Base-by-base conservation (phyloP, 2,797 vertebrate species). In the Momotus momota region DNA sequence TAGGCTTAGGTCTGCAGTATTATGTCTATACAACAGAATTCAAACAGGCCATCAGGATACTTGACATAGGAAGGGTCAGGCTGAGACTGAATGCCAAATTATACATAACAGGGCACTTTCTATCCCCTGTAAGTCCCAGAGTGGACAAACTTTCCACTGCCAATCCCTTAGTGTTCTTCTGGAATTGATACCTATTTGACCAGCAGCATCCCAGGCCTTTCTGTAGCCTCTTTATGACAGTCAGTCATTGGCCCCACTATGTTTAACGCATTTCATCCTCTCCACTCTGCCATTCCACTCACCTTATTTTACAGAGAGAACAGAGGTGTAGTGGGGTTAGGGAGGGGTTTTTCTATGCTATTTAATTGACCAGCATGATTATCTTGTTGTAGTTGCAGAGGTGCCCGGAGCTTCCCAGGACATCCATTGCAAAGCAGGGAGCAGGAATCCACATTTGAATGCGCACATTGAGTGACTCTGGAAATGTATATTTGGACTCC, bases 181-280 rank as follows among this genome's bases (percentile, higher is more conserved):
- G 79, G 52, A 61, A 77, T 40, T 22, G 12, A 26, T 10, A 40
- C 3, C 9, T 26, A 7, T 43, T 71, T 14, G 20, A 26, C 19
- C 23, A 27, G 27, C 27, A 67, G 73, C 41, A 48, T 16, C 48
- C 15, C 38, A 73, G 35, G 15, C 15, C 29, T 67, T 92, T 38
- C 57, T 48, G 0, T 20, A 33, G 21, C n/a, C 26, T 52, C 57
- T 65, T 40, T 22, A 48, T 55, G 57, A 64, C 81, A 67, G 1
- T 8, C 1, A 0, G 9, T 20, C n/a, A 6, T 29, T 14, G n/a
- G 7, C 23, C 45, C 29, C 33, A 8, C 17, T 48, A 23, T 19
- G 49, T 43, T 81, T 51, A 31, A 55, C 6, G 6, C 51, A 64
- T 73, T 89, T 66, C 14, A 79, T 61, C 38, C 8, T 75, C 17